Base-by-base conservation (phyloP, 1,140 invertebrate genomes). In the Tetramorium parvispinum region DNA sequence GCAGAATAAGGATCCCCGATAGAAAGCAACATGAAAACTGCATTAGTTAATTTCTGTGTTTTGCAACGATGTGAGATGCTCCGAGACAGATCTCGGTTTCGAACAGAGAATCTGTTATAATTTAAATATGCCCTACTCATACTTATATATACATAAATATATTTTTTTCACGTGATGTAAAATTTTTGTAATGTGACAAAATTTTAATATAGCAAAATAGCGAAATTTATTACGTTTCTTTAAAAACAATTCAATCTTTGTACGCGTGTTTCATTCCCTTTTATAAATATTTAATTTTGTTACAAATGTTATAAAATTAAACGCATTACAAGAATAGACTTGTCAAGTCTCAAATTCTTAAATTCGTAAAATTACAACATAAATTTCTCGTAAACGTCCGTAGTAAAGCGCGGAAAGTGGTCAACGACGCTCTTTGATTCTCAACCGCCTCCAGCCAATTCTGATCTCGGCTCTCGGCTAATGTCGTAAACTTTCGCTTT, bases 401-500 rank as follows among this genome's bases (percentile, higher is more conserved):
- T 66, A 27, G 13, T 66, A 27, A 59, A n/a, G 18, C 21, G 32
- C 8, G 32, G 10, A 63, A 46, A 61, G 40, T n/a, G 24, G 43
- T 53, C 61, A 10, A 51, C 3, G 10, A 16, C 6, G 21, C 11
- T 71, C 21, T 43, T 27, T 24, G 21, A 57, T 40, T 61, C 4
- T 49, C 10, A 37, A 75, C 16, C 40, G 40, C 18, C 18, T 8
- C 13, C 40, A 49, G 13, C 55, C 79, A 59, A 83, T 73, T 24
- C 55, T 24, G 46, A 57, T 81, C 37, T 66, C 81, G 43, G 8
- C 51, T 76, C 27, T 46, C 46, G 73, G 32, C 55, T 51, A 78
- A 63, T n/a, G 32, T 66, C 32, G n/a, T 49, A 73, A 75, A 85
- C 82, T 85, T 85, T 85, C 81, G 49, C 78, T 83, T 76, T 73